Percentiles rank a stretch among this genome's conserved stretches.
These are phyloP conservation scores for Rhagonycha fulva DNA, from an alignment of 2,888 invertebrate species.

Conservation along the genomic window DNA sequence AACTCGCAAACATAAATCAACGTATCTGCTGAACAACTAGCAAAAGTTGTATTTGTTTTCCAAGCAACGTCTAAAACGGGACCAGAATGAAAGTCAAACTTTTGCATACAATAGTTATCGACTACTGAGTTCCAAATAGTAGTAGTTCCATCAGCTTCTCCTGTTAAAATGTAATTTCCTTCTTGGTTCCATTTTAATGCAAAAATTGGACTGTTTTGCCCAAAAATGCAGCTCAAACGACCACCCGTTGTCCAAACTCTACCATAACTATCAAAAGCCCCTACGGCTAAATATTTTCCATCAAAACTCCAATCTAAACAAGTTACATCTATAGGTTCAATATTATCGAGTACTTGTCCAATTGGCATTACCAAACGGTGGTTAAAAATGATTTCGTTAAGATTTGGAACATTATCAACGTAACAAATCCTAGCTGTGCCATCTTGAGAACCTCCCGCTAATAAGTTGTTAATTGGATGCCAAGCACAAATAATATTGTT, in stretches of 20 bases:
- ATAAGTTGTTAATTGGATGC: slow-evolving; percentile 97
- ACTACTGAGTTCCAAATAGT: slow-evolving; percentile 97
- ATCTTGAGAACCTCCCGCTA: slow-evolving; percentile 98
- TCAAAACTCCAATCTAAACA: slow-evolving; percentile 99
- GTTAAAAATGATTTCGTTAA: slow-evolving; percentile 88
- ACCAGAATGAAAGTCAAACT: slow-evolving; percentile 96
- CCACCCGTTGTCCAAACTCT: slow-evolving; percentile 98
- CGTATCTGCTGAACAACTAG: slow-evolving; percentile 98
- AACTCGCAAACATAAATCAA: slow-evolving; percentile 97
- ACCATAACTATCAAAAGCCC: slow-evolving; percentile 98
- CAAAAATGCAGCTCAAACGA: slow-evolving; percentile 87
- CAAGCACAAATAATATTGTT: slow-evolving; percentile 99
- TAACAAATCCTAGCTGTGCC: slow-evolving; percentile 99
- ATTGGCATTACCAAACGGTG: slow-evolving; percentile 98
- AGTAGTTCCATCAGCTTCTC: slow-evolving; percentile 94
- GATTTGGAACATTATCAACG: slow-evolving; percentile 84
- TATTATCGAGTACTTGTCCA: slow-evolving; percentile 96
- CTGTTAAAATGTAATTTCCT: slow-evolving; percentile 96
- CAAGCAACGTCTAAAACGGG: slow-evolving; percentile 99
- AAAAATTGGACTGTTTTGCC: slow-evolving; percentile 99
- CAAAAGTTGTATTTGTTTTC: slow-evolving; percentile 97
- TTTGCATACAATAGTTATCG: slow-evolving; percentile 96
- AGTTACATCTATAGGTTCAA: slow-evolving; percentile 98
- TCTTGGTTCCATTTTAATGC: slow-evolving; percentile 99
- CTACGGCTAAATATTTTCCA: slow-evolving; percentile 94